These are phyloP conservation scores for Diplodus puntazzo DNA, from an alignment of 2,797 vertebrate genomes.

Conservation along the genomic window DNA sequence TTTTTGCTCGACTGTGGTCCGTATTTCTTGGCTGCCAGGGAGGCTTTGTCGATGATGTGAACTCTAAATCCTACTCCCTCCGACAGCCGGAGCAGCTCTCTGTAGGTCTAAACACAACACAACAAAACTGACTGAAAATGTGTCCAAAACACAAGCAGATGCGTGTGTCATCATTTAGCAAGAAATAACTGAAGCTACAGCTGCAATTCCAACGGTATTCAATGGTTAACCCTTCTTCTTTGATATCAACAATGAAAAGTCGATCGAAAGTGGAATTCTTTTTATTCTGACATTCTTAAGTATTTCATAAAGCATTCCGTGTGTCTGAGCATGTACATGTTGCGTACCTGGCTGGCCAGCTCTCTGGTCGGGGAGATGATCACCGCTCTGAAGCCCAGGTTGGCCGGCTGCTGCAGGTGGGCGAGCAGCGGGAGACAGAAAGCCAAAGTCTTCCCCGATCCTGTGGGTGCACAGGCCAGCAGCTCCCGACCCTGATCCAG, in stretches of 20 bases:
- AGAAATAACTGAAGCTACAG: neutral
- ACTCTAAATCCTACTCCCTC: constrained; percentile 94
- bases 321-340: neutral
- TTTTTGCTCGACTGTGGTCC: constrained; percentile 93
- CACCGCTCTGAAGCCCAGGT: constrained; percentile 94
- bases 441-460: constrained; percentile 96
- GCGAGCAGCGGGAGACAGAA: constrained; percentile 94
- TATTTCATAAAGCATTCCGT: neutral
- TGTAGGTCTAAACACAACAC: constrained; percentile 87
- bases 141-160: neutral
- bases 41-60: constrained; percentile 95
- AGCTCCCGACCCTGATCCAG: constrained; percentile 89
- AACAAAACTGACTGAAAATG: neutral
- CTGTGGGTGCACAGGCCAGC: constrained; percentile 95
- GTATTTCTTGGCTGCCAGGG: constrained; percentile 92
- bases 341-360: constrained; percentile 93
- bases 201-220: neutral
- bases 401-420: constrained; percentile 91
- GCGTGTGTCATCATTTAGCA: neutral
- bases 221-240: neutral
- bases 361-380: constrained; percentile 96
- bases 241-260: too few relatives aligned
- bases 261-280: too few relatives aligned
- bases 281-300: neutral
- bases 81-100: constrained; percentile 93